phyloP scores from a whole-genome alignment of 2,113 vertebrate genomes.

The Pygoscelis adeliae region DNA sequence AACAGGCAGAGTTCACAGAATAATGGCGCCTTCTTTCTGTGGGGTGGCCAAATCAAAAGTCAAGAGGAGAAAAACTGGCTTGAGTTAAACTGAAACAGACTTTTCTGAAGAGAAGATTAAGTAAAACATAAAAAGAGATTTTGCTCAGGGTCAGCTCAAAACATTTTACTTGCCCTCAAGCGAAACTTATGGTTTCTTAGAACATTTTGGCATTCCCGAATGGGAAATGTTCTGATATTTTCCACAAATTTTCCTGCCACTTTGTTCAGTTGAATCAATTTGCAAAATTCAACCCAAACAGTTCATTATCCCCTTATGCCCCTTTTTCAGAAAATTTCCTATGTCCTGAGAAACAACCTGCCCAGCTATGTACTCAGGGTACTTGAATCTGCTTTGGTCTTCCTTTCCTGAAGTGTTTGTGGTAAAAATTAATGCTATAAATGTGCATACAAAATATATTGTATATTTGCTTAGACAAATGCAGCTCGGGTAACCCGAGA shows the following conservation, averaged over 20 bases:
- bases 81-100: neutral
- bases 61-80: neutral
- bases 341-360: neutral
- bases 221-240: neutral
- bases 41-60: neutral
- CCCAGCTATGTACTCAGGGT: neutral
- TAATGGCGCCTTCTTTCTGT: neutral
- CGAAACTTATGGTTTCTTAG: neutral
- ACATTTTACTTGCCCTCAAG: neutral
- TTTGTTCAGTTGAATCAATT: neutral
- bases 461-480: neutral
- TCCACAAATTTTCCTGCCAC: neutral
- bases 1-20: neutral
- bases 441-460: neutral
- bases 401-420: neutral
- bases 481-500: neutral
- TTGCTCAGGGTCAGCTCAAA: neutral
- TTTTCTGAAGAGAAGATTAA: neutral
- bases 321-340: neutral
- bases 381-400: neutral
- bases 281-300: neutral
- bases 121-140: neutral
- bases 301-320: neutral
- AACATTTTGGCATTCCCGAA: neutral
- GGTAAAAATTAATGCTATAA: neutral